phyloP scores from a whole-genome alignment of 2,888 invertebrate genomes.

The Microctonus hyperodae region DNA sequence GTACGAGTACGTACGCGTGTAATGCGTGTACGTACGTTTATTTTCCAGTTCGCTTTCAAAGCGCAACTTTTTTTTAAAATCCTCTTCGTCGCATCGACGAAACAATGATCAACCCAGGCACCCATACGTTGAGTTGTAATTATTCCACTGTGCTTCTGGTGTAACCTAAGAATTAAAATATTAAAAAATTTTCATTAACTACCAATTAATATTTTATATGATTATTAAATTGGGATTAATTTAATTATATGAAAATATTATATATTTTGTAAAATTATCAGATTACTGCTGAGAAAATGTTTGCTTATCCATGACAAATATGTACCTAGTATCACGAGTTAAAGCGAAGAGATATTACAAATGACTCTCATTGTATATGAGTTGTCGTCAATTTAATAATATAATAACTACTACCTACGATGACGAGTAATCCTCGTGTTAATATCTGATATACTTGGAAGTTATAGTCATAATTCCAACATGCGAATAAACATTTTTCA shows the following conservation, averaged over 20 bases:
- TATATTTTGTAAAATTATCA: neutral
- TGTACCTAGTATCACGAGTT: slow-evolving; percentile 46
- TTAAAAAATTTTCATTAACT: neutral
- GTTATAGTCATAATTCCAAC: slow-evolving; percentile 33
- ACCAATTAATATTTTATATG: neutral
- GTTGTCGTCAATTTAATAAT: slow-evolving; percentile 61
- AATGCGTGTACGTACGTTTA: slow-evolving; percentile 40
- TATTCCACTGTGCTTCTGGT: slow-evolving; percentile 47
- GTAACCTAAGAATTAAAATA: slow-evolving; percentile 21
- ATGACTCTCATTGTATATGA: slow-evolving; percentile 61
- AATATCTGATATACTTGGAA: slow-evolving; percentile 38
- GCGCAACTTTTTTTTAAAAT: slow-evolving; percentile 46
- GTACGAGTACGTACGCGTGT: slow-evolving; percentile 34
- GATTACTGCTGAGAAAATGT: neutral
- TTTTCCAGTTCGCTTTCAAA: slow-evolving; percentile 35
- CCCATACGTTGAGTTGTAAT: slow-evolving; percentile 62
- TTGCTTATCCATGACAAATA: neutral
- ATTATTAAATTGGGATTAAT: neutral
- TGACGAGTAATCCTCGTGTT: slow-evolving; percentile 7
- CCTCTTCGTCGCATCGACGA: slow-evolving; percentile 59
- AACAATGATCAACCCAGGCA: slow-evolving; percentile 61
- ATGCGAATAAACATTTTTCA: neutral
- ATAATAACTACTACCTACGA: slow-evolving; percentile 47
- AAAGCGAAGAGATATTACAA: slow-evolving; percentile 56
- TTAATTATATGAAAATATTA: no score